These are phyloP conservation scores for Psilopsiagon aymara DNA, from an alignment of 2,113 vertebrate species.

Conservation along the genomic window DNA sequence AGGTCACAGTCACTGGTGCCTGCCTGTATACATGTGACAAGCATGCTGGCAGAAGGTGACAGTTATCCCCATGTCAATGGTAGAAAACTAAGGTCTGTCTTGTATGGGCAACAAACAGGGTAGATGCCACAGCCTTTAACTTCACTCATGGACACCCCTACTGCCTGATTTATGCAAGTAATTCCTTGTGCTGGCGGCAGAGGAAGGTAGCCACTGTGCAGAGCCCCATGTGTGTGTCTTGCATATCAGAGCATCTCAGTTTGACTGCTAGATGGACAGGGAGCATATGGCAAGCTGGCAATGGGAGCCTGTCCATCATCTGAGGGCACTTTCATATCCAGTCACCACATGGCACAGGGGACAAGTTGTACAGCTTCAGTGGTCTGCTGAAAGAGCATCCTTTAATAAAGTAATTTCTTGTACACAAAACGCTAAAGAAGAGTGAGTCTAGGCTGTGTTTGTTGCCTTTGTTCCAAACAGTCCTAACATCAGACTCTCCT, in stretches of 20 bases:
- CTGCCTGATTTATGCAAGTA: background rate
- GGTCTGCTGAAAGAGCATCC: background rate
- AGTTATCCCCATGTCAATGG: accelerated
- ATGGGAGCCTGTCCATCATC: background rate
- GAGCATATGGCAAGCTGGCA: background rate
- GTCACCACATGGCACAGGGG: background rate
- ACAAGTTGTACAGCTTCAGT: background rate
- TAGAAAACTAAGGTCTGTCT: background rate
- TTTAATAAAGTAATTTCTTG: background rate
- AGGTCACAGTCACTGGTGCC: accelerated
- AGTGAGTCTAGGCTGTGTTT: background rate
- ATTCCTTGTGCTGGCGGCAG: background rate
- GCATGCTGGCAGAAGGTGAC: accelerated
- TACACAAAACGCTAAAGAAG: background rate
- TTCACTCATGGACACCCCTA: background rate
- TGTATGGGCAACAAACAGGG: background rate
- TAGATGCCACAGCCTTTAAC: background rate
- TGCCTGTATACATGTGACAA: background rate
- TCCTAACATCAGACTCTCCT: background rate
- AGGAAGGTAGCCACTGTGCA: background rate
- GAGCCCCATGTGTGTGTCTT: accelerated
- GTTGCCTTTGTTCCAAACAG: background rate
- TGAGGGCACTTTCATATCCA: background rate
- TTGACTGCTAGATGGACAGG: background rate
- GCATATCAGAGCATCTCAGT: accelerated